Conservation (phyloP, 2,888 invertebrate genomes). For the Carabus problematicus region DNA sequence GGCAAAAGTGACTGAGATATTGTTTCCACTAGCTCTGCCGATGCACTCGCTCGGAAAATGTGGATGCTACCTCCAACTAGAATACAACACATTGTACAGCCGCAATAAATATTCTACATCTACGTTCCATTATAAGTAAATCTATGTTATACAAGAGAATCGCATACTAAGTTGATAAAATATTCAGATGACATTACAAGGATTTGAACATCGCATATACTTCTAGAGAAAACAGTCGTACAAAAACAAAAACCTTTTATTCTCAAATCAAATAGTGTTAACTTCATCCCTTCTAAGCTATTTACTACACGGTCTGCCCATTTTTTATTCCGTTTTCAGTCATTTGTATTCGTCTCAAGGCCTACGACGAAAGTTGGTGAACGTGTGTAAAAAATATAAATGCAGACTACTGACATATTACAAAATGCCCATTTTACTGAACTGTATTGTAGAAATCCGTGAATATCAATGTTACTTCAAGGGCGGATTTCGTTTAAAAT, state of each 20-base stretch:
- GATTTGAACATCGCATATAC: too few species aligned
- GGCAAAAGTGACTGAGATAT: constrained; percentile 14
- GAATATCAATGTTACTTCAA: too few species aligned
- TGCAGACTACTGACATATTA: background rate
- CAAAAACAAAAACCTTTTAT: constrained; percentile 26
- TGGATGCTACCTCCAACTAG: background rate
- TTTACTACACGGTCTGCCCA: constrained; percentile 2
- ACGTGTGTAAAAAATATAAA: constrained; percentile 9
- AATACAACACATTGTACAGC: background rate
- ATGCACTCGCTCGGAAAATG: constrained; percentile 1
- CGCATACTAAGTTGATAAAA: too few species aligned
- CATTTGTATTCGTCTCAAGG: constrained; percentile 6
- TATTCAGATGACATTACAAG: too few species aligned
- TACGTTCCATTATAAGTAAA: too few species aligned
- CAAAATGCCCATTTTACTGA: constrained; percentile 9
- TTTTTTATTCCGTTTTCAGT: constrained; percentile 22
- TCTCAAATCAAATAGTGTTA: constrained; percentile 18
- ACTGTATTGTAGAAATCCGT: too few species aligned
- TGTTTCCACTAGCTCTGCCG: constrained; percentile 1
- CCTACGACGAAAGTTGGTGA: background rate
- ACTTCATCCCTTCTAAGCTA: background rate
- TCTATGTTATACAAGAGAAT: too few species aligned
- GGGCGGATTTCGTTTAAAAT: too few species aligned
- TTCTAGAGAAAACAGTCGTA: too few species aligned
- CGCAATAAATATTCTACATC: background rate